Evolutionary conservation across 2,113 vertebrate species (phyloP).

Genomic region (Chaetodon auriga): DNA sequence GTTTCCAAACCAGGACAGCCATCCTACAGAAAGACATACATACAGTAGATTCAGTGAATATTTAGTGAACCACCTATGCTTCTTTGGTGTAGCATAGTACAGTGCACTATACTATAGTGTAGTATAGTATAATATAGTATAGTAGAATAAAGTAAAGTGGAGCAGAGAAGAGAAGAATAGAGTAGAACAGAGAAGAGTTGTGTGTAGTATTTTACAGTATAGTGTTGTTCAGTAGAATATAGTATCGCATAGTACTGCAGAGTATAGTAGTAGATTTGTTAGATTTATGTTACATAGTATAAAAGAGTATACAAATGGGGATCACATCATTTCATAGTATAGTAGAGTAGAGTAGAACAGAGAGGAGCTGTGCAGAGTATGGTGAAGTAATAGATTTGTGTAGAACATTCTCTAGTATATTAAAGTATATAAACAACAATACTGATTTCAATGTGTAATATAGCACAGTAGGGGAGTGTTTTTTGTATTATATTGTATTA

Average conservation of each 20-base stretch:
- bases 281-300: background rate
- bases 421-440: too few species aligned
- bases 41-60: background rate
- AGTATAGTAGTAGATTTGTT: too few species aligned
- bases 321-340: background rate
- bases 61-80: background rate
- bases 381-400: background rate
- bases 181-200: background rate
- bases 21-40: slow-evolving; percentile 80
- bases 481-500: background rate
- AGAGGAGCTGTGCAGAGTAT: background rate
- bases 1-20: slow-evolving; percentile 93
- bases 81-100: background rate
- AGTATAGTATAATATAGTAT: background rate
- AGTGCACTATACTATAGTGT: background rate
- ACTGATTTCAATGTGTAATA: too few species aligned
- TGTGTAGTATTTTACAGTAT: background rate
- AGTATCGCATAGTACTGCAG: background rate
- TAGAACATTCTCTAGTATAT: background rate
- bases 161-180: background rate
- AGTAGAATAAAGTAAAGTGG: background rate
- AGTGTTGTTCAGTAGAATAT: background rate
- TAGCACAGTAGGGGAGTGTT: background rate
- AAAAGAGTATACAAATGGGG: background rate
- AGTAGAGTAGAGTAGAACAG: background rate